Evolutionary conservation across 2,797 vertebrate genomes (phyloP).

Genomic region (Lepus townsendii): DNA sequence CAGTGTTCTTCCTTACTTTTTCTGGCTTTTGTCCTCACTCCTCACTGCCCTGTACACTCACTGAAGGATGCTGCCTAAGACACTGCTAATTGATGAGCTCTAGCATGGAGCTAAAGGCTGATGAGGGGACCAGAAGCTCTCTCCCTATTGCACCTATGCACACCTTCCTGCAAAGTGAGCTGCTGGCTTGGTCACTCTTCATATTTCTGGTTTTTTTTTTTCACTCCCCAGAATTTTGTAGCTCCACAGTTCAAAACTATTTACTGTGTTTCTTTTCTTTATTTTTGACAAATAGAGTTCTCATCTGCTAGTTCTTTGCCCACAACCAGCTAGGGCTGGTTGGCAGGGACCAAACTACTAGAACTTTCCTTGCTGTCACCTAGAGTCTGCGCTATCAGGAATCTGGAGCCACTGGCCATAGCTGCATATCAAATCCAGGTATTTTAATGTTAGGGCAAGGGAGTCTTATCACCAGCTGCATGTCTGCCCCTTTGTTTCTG

Average conservation of each 20-base stretch:
- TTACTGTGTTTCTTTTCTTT: neutral
- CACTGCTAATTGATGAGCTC: neutral
- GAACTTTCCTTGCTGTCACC: no score
- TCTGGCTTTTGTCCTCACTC: conserved; percentile 4
- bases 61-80: neutral
- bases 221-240: neutral
- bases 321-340: no score
- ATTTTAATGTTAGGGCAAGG: no score
- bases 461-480: no score
- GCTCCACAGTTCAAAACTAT: conserved; percentile 4
- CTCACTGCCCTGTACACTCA: neutral
- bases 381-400: no score
- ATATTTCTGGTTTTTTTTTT: conserved; percentile 25
- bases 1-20: neutral
- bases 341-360: no score
- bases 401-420: no score
- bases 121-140: neutral
- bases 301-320: no score
- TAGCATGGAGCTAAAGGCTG: neutral
- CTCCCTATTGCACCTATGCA: neutral
- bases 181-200: neutral
- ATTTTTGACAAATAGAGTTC: no score
- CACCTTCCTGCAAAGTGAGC: neutral
- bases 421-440: no score
- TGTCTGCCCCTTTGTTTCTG: neutral